These are phyloP conservation scores for Tubulanus polymorphus DNA, from an alignment of 2,888 invertebrate genomes.

Conservation along the genomic window DNA sequence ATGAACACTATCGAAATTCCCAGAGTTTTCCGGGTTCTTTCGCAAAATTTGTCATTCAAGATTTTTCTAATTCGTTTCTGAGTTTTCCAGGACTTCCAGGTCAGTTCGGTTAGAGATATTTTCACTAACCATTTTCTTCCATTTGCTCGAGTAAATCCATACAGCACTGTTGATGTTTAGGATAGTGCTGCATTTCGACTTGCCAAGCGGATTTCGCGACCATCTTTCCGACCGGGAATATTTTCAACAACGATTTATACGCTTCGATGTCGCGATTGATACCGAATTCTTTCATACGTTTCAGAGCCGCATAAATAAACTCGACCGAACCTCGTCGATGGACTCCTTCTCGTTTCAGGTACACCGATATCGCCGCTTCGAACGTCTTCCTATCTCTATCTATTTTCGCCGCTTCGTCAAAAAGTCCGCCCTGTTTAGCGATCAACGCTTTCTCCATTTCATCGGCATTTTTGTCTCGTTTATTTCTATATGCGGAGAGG, in stretches of 20 bases:
- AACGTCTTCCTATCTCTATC: constrained; percentile 37
- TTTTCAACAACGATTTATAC: constrained; percentile 76
- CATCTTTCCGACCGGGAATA: constrained; percentile 74
- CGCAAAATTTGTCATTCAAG: constrained; percentile 1
- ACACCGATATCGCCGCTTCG: constrained; percentile 57
- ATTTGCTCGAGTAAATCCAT: constrained; percentile 89
- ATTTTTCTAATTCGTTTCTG: background rate
- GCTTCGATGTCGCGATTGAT: constrained; percentile 71
- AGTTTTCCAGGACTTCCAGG: too few relatives aligned
- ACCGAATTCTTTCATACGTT: constrained; percentile 82
- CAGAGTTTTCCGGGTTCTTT: too few relatives aligned
- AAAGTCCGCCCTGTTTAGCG: too few relatives aligned
- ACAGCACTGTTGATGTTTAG: constrained; percentile 91
- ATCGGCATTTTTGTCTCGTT: too few relatives aligned
- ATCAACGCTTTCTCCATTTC: too few relatives aligned
- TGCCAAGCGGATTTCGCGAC: constrained; percentile 75
- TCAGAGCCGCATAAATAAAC: constrained; percentile 86
- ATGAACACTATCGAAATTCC: too few relatives aligned
- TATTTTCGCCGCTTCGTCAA: too few relatives aligned
- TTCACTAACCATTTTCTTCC: constrained; percentile 76
- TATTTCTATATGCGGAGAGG: too few relatives aligned
- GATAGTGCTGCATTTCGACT: constrained; percentile 88
- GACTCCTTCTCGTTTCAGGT: constrained; percentile 62
- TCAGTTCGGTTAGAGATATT: too few relatives aligned
- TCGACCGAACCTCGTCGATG: constrained; percentile 84